Evolutionary conservation across 2,888 invertebrate species (phyloP), one percentile per base, ranked within the genome.

Genomic region (Synergus japonicus): DNA sequence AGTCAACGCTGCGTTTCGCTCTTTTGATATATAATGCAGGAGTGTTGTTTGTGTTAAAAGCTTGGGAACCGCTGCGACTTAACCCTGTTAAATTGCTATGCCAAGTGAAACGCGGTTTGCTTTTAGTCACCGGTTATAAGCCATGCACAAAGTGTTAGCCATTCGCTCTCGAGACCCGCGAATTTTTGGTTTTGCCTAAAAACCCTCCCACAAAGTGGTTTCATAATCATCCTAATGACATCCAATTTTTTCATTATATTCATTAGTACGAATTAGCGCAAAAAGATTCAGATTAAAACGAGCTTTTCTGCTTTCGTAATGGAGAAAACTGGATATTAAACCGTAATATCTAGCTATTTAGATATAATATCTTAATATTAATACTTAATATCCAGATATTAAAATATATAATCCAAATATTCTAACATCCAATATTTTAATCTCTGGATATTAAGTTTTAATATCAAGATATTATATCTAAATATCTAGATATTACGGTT

Each of bases 21-120:
- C 91, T 91, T 91, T 91, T 91, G 91, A 91, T 91, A 88, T 90
- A 91, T 91, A 91, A 91, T 91, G 89, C 91, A 91, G 83, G 85
- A 87, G 91, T 88, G 89, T 91, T 91, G 91, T 91, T 91, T 90
- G 90, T 89, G 90, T 90, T 91, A 91, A 91, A 91, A 91, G 91
- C 91, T 89, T 90, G 87, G 88, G 90, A 90, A 91, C 91, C 91
- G 83, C 91, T 88, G 87, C 85, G 89, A 90, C 90, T 90, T 91
- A 91, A 91, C 90, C 89, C 91, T 90, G 91, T 91, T 91, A 91
- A 91, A 91, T 91, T 90, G 88, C 90, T 89, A 90, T 91, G 90
- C 90, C 90, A 91, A 91, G 91, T 91, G 88, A 91, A 91, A 91
- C 90, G 89, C 89, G 90, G 91, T 91, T 90, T 89, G 91, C 91